phyloP scores from a whole-genome alignment of 2,113 vertebrate species.

The Sylvietta virens region DNA sequence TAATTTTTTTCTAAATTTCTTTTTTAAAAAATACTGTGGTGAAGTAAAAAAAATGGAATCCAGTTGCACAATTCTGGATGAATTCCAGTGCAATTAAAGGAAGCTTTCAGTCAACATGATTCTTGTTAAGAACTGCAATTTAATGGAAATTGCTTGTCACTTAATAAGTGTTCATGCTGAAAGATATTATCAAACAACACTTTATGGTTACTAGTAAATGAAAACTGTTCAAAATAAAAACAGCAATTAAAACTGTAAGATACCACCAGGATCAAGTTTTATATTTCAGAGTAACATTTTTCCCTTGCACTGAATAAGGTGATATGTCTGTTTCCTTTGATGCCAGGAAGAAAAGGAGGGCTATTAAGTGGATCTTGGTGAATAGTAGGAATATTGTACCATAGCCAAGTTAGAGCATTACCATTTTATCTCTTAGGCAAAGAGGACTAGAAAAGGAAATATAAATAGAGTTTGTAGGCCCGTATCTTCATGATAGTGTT shows the following conservation, averaged over 20 bases:
- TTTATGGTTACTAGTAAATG: background rate
- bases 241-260: background rate
- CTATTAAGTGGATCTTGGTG: background rate
- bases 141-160: background rate
- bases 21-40: no score
- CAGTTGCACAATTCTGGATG: background rate
- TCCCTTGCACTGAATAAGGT: background rate
- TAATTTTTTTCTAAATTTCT: no score
- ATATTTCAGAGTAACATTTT: background rate
- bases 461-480: background rate
- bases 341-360: background rate
- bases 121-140: background rate
- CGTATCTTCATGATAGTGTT: background rate
- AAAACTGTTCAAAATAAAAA: background rate
- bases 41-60: background rate
- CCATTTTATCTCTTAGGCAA: background rate
- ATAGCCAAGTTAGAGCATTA: background rate
- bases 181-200: background rate
- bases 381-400: background rate
- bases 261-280: background rate
- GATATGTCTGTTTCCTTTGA: background rate
- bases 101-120: background rate
- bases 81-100: background rate
- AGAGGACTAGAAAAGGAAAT: background rate
- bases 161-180: background rate